Conservation (phyloP, 2,113 vertebrate species). For the Nesoenas mayeri region DNA sequence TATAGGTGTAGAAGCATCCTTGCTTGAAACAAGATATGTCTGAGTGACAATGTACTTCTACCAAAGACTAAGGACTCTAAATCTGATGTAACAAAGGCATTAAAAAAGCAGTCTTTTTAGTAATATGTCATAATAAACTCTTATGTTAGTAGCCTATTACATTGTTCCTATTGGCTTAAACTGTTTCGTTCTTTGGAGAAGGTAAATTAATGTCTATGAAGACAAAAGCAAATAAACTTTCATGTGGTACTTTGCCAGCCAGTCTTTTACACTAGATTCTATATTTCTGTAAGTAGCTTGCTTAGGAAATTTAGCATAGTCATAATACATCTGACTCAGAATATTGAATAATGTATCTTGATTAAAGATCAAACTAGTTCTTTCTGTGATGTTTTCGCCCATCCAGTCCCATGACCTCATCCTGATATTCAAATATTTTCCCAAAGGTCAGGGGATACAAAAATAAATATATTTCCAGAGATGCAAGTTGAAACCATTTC, state of each 20-base stretch:
- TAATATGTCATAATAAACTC: not conserved
- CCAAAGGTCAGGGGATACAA: slow-evolving; percentile 66
- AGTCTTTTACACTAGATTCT: not conserved
- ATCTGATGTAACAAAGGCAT: not conserved
- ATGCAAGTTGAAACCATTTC: slow-evolving; percentile 36
- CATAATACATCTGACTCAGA: not conserved
- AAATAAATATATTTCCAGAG: slow-evolving; percentile 69
- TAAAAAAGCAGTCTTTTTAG: not conserved
- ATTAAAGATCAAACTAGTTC: slow-evolving; percentile 35
- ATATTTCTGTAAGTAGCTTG: not conserved
- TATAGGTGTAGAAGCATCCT: not conserved
- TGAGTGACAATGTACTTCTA: not conserved
- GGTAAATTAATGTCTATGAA: not conserved
- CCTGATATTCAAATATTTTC: slow-evolving; percentile 67
- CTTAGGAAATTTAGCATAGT: not conserved
- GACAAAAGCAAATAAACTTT: not conserved
- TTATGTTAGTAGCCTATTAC: not conserved
- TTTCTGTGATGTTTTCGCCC: not conserved
- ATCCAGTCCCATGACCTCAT: slow-evolving; percentile 62
- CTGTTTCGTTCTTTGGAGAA: not conserved
- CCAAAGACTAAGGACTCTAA: not conserved
- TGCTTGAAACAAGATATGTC: not conserved
- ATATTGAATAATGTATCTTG: slow-evolving; percentile 37
- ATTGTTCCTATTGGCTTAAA: not conserved
- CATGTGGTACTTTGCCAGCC: not conserved